These are phyloP conservation scores for Tor tambroides DNA, from an alignment of 2,113 vertebrate genomes.

Conservation along the genomic window DNA sequence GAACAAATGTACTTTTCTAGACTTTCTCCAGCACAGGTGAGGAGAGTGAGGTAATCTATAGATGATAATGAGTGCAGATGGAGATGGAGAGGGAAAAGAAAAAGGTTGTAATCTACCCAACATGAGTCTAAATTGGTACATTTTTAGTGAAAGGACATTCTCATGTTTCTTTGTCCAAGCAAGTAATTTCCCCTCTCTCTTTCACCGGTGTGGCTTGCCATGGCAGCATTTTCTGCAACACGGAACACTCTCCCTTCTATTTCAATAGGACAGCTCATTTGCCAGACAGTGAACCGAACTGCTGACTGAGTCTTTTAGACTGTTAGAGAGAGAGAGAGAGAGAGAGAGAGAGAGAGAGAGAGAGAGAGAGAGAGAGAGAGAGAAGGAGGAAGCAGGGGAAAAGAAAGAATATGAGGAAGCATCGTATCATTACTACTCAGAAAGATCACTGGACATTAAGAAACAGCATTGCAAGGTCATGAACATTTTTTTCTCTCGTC, in stretches of 20 bases:
- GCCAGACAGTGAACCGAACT: slow-evolving; percentile 78
- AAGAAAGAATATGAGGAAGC: slow-evolving; percentile 55
- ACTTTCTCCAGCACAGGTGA: slow-evolving; percentile 43
- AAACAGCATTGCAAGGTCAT: slow-evolving; percentile 75
- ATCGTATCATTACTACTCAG: slow-evolving; percentile 76
- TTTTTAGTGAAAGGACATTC: slow-evolving; percentile 77
- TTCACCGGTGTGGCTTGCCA: slow-evolving; percentile 73
- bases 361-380: slow-evolving; percentile 49
- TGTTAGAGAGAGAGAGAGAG: slow-evolving; percentile 52
- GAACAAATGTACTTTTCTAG: slow-evolving; percentile 51
- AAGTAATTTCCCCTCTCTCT: slow-evolving; percentile 74
- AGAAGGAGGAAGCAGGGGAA: slow-evolving; percentile 52
- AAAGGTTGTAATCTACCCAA: slow-evolving; percentile 73
- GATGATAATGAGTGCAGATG: slow-evolving; percentile 68
- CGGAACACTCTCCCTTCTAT: slow-evolving; percentile 77
- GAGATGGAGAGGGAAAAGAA: slow-evolving; percentile 55
- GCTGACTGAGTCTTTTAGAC: slow-evolving; percentile 79
- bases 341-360: slow-evolving; percentile 58
- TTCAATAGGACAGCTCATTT: slow-evolving; percentile 86
- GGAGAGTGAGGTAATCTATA: slow-evolving; percentile 63
- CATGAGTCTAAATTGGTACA: slow-evolving; percentile 77
- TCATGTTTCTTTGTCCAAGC: slow-evolving; percentile 79
- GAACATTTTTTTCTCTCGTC: slow-evolving; percentile 66
- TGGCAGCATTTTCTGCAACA: slow-evolving; percentile 79
- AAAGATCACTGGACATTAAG: slow-evolving; percentile 79